A percentile compares a stretch with the other conserved stretches of the same genome.
These are phyloP conservation scores for Biston betularia DNA, from an alignment of 2,888 invertebrate genomes.

Conservation along the genomic window DNA sequence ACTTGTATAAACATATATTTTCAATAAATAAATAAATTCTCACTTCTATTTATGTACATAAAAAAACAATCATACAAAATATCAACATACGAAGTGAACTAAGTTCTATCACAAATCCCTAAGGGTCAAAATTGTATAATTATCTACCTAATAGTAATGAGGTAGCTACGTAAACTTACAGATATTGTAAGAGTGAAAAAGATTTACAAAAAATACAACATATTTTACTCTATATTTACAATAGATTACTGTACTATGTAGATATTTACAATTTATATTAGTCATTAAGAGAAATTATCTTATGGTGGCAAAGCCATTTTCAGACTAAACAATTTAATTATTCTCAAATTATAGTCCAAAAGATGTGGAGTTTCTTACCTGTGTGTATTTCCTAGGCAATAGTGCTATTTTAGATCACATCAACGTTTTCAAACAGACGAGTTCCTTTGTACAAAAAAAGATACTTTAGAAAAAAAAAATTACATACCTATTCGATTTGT, in stretches of 20 bases:
- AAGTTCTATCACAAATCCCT: conserved; percentile 31
- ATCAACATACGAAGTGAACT: conserved; percentile 25
- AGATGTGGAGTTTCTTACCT: too few relatives aligned
- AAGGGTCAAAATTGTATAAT: conserved; percentile 28
- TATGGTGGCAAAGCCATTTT: too few relatives aligned
- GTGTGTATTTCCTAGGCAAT: neutral
- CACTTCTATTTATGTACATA: conserved; percentile 30
- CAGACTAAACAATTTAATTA: too few relatives aligned
- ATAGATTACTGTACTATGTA: conserved; percentile 13
- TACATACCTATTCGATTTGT: too few relatives aligned
- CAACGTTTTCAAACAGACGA: neutral
- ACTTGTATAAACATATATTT: conserved; percentile 39
- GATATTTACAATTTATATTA: conserved; percentile 10
- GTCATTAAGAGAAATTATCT: too few relatives aligned
- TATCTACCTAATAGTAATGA: conserved; percentile 32
- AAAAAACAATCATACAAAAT: conserved; percentile 28
- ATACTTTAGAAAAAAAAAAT: neutral
- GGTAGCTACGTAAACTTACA: conserved; percentile 43
- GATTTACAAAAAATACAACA: conserved; percentile 57
- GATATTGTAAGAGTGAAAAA: conserved; percentile 45
- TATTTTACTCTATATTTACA: conserved; percentile 49
- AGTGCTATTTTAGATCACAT: neutral
- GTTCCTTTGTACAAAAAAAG: neutral
- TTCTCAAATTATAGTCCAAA: too few relatives aligned
- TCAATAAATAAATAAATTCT: conserved; percentile 17